A percentile compares a stretch with the other conserved stretches of the same genome.
These are phyloP conservation scores for Ormyrus thymus DNA, from an alignment of 2,888 invertebrate genomes.

Conservation along the genomic window DNA sequence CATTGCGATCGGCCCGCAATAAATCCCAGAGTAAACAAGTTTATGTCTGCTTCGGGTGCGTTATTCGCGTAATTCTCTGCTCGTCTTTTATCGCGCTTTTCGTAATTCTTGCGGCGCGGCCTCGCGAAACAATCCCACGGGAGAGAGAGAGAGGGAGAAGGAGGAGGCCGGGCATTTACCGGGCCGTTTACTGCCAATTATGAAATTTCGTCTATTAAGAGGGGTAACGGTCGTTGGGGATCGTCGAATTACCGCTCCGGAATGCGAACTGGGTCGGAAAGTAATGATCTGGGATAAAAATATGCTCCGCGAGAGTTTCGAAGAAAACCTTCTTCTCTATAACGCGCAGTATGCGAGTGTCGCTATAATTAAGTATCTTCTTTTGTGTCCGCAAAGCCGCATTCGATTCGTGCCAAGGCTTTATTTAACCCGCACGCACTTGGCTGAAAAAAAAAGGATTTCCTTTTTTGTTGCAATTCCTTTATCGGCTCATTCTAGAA, in stretches of 20 bases:
- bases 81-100: slow-evolving; percentile 10
- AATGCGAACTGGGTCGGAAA: not conserved
- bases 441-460: not conserved
- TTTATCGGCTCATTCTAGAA: not conserved
- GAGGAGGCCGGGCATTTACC: not conserved
- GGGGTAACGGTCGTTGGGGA: not conserved
- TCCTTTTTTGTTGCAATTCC: not conserved
- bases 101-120: no score
- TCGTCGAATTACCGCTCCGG: not conserved
- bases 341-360: not conserved
- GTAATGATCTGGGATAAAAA: no score
- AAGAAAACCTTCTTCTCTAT: no score
- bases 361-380: slow-evolving; percentile 24
- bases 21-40: slow-evolving; percentile 44
- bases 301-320: no score
- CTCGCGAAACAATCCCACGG: no score
- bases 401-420: slow-evolving; percentile 45
- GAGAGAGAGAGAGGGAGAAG: not conserved
- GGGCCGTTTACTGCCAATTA: slow-evolving; percentile 4
- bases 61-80: not conserved
- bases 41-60: not conserved
- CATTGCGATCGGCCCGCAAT: slow-evolving; percentile 21
- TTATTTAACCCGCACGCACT: slow-evolving; percentile 7
- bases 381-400: slow-evolving; percentile 7
- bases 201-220: slow-evolving; percentile 5